These are phyloP conservation scores for Cherax quadricarinatus DNA, from an alignment of 1,140 invertebrate species.

Conservation along the genomic window DNA sequence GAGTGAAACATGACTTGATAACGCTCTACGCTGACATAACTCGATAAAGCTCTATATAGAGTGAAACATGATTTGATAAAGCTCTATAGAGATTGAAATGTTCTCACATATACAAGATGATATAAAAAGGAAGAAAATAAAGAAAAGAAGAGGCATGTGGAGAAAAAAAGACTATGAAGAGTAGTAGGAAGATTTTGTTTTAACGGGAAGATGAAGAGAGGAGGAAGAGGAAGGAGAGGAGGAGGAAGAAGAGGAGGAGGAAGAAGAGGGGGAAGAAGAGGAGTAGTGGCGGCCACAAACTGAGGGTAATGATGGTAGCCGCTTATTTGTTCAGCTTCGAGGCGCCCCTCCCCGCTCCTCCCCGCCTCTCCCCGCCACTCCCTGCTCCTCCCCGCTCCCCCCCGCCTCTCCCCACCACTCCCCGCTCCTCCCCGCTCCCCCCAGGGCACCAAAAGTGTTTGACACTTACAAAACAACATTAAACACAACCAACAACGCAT, in stretches of 20 bases:
- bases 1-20: no score
- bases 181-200: neutral
- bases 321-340: slow-evolving; percentile 55
- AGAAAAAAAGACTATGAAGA: no score
- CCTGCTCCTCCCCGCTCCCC: neutral
- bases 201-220: neutral
- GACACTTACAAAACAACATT: slow-evolving; percentile 44
- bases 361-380: neutral
- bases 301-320: slow-evolving; percentile 34
- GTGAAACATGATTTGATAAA: no score
- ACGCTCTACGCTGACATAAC: no score
- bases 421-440: neutral
- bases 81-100: no score
- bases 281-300: slow-evolving; percentile 12
- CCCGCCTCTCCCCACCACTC: neutral
- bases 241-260: neutral
- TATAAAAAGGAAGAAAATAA: neutral
- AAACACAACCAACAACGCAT: slow-evolving; percentile 36
- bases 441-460: neutral
- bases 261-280: neutral
- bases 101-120: no score
- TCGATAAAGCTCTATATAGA: no score
- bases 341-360: neutral
- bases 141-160: neutral
- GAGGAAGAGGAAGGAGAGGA: neutral